A percentile compares a stretch with the other conserved stretches of the same genome.
Conservation (phyloP, 2,113 vertebrate genomes). For the Calyptommatus sinebrachiatus region DNA sequence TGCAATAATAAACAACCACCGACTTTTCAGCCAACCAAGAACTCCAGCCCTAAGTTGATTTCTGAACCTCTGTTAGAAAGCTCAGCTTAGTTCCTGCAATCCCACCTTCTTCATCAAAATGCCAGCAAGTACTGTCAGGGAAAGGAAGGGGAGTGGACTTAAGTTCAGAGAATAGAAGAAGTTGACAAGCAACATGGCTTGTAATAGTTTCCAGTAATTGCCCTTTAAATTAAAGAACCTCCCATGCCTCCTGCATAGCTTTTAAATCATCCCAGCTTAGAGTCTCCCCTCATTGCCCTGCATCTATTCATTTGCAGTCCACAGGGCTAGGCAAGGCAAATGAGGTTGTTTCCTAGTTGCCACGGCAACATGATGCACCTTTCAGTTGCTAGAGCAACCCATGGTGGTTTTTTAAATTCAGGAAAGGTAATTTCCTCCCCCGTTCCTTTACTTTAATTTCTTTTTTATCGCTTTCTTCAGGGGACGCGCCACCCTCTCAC, state of each 20-base stretch:
- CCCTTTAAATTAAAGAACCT: neutral
- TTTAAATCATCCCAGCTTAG: slow-evolving; percentile 37
- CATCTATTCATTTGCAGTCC: slow-evolving; percentile 24
- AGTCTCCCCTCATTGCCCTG: slow-evolving; percentile 18
- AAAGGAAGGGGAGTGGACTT: neutral
- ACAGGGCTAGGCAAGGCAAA: slow-evolving; percentile 56
- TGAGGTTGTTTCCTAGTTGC: slow-evolving; percentile 76
- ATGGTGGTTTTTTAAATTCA: slow-evolving; percentile 76
- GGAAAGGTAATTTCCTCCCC: slow-evolving; percentile 74
- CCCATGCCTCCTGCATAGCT: neutral
- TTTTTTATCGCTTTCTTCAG: slow-evolving; percentile 53
- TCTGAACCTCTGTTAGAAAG: no score
- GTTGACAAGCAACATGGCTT: neutral
- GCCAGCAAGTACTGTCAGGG: neutral
- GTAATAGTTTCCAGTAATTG: neutral
- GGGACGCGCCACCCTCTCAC: slow-evolving; percentile 33
- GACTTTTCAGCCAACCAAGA: no score
- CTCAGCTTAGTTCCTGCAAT: no score
- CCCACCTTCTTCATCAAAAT: neutral
- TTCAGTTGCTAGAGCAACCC: slow-evolving; percentile 80
- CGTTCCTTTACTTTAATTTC: slow-evolving; percentile 37
- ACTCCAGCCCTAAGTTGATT: no score
- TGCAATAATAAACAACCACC: no score
- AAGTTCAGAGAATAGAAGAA: neutral
- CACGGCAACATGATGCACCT: slow-evolving; percentile 80